Evolutionary conservation across 1,140 invertebrate species (phyloP), one percentile per base, ranked within the genome.

Genomic region (Adelges cooleyi): DNA sequence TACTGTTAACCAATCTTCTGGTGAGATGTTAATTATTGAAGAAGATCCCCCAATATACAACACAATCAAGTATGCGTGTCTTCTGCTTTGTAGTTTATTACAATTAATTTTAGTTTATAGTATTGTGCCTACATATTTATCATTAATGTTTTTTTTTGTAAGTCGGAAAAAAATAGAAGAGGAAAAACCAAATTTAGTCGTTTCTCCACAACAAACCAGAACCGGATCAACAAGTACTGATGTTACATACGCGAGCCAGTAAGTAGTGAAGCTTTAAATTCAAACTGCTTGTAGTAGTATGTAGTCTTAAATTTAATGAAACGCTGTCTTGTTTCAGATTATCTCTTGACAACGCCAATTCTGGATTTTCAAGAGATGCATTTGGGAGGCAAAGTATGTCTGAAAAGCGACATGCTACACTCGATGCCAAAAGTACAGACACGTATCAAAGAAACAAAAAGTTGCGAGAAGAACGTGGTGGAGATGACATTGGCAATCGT

Each of bases 351-450:
- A 87, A 87, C 66, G 80, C 81, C 18, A 79, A 79, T 0, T 82
- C 82, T 70, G 82, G 83, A 51, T 90, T 90, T 73, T 83, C 85
- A 22, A 79, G 95, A 38, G 94, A 97, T 76, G 93, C 92, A 9
- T 84, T 97, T 68, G 94, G 94, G 0, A 78, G 94, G 23, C 91
- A 95, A 75, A 95, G 92, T 74, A 97, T 98, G 87, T 96, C 92
- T 1, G 95, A 98, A 76, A 97, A 97, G 74, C 79, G 94, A 49
- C 92, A 95, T 75, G 92, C 92, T 0, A 90, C 92, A 11, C 76
- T 95, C 36, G 93, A 97, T 77, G 92, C 94, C n/a, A 89, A 91
- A 74, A 86, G 82, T 71, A 95, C 92, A 1, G 92, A 94, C 72
- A 95, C 92, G 4, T 97, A 96, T 74, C 90, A 95, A 75, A 82